Conservation (phyloP, 2,113 vertebrate species). For the Tringa solitaria region DNA sequence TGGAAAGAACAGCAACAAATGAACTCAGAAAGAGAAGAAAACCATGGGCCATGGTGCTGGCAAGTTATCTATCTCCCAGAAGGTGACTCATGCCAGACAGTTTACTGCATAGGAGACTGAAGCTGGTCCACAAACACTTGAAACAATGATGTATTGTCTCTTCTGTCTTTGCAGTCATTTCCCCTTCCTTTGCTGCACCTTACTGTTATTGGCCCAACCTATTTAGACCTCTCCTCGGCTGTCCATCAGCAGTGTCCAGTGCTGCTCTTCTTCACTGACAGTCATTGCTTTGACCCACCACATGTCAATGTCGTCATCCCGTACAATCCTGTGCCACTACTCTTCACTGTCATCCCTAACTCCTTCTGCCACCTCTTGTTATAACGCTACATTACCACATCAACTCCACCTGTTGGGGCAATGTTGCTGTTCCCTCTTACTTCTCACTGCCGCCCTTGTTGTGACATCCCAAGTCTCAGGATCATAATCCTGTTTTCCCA, state of each 20-base stretch:
- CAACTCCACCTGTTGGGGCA: not conserved
- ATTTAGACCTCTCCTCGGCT: not conserved
- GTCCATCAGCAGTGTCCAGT: not conserved
- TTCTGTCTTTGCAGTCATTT: not conserved
- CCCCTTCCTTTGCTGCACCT: not conserved
- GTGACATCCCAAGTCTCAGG: not conserved
- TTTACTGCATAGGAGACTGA: not conserved
- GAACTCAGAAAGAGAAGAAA: not conserved
- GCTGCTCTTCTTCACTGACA: not conserved
- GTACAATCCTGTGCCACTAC: not conserved
- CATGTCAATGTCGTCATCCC: not conserved
- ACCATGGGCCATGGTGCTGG: rapidly evolving
- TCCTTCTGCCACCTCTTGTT: not conserved
- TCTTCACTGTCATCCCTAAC: not conserved
- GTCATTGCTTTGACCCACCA: not conserved
- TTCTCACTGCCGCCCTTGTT: not conserved
- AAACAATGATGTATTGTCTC: not conserved
- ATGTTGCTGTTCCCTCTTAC: not conserved
- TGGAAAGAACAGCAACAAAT: not conserved
- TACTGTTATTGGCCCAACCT: not conserved
- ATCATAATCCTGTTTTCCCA: not conserved
- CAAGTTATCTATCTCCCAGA: not conserved
- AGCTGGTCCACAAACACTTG: not conserved
- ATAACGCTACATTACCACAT: not conserved
- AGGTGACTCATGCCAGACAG: not conserved